Evolutionary conservation across 2,113 vertebrate species (phyloP).

Genomic region (Micronycteris hirsuta): DNA sequence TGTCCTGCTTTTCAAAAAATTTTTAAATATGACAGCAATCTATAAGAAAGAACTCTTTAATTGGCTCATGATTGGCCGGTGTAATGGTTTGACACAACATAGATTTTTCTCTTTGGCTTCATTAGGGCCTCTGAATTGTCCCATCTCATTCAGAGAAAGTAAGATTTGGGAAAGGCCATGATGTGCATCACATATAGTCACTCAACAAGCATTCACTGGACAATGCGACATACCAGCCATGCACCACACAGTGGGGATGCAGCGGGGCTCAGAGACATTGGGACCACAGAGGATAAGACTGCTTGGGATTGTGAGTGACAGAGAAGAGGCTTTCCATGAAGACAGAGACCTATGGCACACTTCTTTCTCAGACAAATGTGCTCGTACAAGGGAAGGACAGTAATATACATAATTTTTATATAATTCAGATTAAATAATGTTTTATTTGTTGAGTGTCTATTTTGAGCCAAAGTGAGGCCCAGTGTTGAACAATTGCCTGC

Average conservation of each 20-base stretch:
- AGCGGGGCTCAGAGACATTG: rapidly evolving
- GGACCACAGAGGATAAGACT: background rate
- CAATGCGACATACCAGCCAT: rapidly evolving
- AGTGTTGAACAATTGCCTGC: rapidly evolving
- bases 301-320: rapidly evolving
- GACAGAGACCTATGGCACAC: background rate
- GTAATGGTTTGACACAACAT: background rate
- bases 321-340: no score
- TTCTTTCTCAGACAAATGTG: background rate
- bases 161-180: background rate
- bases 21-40: background rate
- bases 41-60: background rate
- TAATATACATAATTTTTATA: background rate
- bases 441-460: background rate
- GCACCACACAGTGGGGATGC: background rate
- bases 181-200: no score
- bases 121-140: background rate
- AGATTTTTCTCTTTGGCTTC: background rate
- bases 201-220: background rate
- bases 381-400: background rate
- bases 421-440: background rate
- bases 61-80: no score
- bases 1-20: background rate
- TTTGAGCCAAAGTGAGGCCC: background rate
- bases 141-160: background rate